These are phyloP conservation scores for Orestias chungarensis DNA, from an alignment of 2,797 vertebrate genomes.

Conservation along the genomic window DNA sequence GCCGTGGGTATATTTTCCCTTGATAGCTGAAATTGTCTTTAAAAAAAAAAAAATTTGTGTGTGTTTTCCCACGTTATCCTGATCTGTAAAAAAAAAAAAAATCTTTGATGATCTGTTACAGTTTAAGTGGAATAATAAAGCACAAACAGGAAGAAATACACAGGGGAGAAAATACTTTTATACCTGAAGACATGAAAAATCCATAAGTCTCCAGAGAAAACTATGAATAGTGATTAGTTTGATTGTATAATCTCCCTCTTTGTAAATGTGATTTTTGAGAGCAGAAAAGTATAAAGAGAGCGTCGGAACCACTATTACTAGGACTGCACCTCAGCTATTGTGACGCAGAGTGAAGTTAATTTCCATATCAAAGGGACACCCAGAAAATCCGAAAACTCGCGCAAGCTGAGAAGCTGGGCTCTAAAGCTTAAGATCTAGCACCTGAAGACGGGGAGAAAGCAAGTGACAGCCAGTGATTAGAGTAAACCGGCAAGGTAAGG, in stretches of 20 bases:
- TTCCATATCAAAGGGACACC: conserved; percentile 72
- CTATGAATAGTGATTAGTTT: conserved; percentile 35
- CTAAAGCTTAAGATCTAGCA: conserved; percentile 21
- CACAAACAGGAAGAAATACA: neutral
- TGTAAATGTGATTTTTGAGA: conserved; percentile 36
- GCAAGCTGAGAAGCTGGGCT: conserved; percentile 16
- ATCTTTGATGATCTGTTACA: neutral
- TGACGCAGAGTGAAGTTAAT: conserved; percentile 63
- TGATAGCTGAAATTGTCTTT: no score
- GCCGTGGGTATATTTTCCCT: no score
- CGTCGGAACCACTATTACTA: conserved; percentile 24
- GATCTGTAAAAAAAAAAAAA: neutral
- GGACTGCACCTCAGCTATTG: conserved; percentile 46
- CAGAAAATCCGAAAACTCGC: conserved; percentile 48
- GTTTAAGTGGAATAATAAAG: neutral
- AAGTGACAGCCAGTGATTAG: conserved; percentile 48
- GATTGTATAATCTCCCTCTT: conserved; percentile 14
- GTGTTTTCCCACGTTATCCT: neutral
- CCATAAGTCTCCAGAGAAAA: conserved; percentile 54
- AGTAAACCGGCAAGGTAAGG: conserved; percentile 20
- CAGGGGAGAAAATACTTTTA: neutral
- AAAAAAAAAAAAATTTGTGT: no score
- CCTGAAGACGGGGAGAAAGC: conserved; percentile 11
- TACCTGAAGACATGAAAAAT: conserved; percentile 46
- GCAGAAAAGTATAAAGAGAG: conserved; percentile 4